Evolutionary conservation across 2,888 invertebrate genomes (phyloP).

Genomic region (Stegana nigrithorax): DNA sequence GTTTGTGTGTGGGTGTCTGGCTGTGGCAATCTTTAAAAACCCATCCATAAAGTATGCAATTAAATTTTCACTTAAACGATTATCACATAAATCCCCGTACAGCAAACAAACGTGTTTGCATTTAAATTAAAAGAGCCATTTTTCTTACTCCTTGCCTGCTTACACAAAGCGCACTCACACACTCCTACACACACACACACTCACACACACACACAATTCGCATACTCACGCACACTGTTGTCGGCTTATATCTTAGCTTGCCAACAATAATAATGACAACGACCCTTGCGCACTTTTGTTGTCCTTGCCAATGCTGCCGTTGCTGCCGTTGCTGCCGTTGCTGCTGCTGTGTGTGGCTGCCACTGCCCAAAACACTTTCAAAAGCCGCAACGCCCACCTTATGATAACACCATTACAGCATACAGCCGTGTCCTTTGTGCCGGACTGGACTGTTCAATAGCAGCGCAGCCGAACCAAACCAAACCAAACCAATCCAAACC

Average conservation of each 20-base stretch:
- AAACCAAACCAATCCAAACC: too few species aligned
- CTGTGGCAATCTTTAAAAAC: slow-evolving; percentile 44
- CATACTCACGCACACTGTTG: neutral
- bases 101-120: slow-evolving; percentile 64
- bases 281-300: slow-evolving; percentile 9
- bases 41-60: slow-evolving; percentile 67
- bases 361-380: slow-evolving; percentile 32
- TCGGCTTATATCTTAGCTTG: neutral
- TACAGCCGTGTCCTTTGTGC: slow-evolving; percentile 11
- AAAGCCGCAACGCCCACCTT: slow-evolving; percentile 45
- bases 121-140: slow-evolving; percentile 67
- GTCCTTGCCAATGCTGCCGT: neutral
- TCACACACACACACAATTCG: neutral
- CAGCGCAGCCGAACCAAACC: slow-evolving; percentile 48
- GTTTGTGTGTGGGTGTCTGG: slow-evolving; percentile 17
- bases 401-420: slow-evolving; percentile 54
- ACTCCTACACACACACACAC: neutral
- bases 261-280: slow-evolving; percentile 6
- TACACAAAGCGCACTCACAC: neutral
- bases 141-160: slow-evolving; percentile 49
- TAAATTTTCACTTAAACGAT: slow-evolving; percentile 68
- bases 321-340: neutral
- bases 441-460: slow-evolving; percentile 38
- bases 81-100: slow-evolving; percentile 64
- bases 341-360: slow-evolving; percentile 23